Evolutionary conservation across 2,113 vertebrate genomes (phyloP).

Genomic region (Atherinomorus stipes): DNA sequence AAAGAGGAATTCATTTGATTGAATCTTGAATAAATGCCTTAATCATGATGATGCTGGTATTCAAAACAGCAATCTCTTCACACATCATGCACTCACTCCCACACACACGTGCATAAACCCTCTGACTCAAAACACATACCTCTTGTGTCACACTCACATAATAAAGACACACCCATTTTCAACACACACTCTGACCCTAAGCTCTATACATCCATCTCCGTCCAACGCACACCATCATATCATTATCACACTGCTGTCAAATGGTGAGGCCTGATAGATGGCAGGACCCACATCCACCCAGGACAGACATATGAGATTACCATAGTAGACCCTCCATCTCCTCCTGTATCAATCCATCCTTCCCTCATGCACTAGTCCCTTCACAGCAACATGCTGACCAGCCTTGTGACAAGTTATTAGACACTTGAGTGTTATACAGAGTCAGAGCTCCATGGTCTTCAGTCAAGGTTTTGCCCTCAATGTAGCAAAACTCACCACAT

Average conservation of each 20-base stretch:
- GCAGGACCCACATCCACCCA: constrained; percentile 14
- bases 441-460: background rate
- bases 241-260: constrained; percentile 47
- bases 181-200: constrained; percentile 20
- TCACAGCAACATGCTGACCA: background rate
- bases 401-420: too few species aligned
- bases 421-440: background rate
- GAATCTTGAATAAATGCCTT: background rate
- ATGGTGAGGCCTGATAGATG: constrained; percentile 26
- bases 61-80: constrained; percentile 15
- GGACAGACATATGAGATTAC: background rate
- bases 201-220: background rate
- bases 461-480: too few species aligned
- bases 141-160: constrained; percentile 22
- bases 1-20: background rate
- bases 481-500: too few species aligned
- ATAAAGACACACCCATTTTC: constrained; percentile 10
- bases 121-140: background rate
- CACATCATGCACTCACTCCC: background rate
- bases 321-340: constrained; percentile 28
- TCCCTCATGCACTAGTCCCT: background rate
- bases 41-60: background rate
- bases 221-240: constrained; percentile 19
- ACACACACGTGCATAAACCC: constrained; percentile 4
- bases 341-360: constrained; percentile 11